A percentile compares a stretch with the other conserved stretches of the same genome.
These are phyloP conservation scores for Eupristina koningsbergeri DNA, from an alignment of 1,140 invertebrate genomes.

Conservation along the genomic window DNA sequence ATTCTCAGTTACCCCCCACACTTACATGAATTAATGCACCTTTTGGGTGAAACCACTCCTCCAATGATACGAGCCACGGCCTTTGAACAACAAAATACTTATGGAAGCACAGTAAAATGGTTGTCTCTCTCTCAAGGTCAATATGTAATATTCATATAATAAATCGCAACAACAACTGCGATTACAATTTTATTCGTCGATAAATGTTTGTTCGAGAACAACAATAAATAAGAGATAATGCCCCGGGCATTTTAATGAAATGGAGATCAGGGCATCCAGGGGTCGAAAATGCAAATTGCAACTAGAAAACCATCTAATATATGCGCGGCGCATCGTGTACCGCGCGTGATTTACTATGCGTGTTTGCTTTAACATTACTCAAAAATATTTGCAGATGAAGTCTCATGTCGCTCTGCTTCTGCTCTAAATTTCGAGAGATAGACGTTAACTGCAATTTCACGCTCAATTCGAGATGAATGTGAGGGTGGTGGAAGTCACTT, in stretches of 20 bases:
- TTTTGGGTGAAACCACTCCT: no score
- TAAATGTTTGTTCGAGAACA: no score
- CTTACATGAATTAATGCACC: no score
- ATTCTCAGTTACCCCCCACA: no score
- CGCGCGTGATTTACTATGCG: not conserved
- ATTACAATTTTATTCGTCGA: no score
- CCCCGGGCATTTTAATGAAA: not conserved
- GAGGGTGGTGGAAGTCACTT: not conserved
- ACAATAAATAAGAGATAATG: no score
- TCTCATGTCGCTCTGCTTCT: not conserved
- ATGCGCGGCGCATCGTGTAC: not conserved
- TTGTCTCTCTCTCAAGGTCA: no score
- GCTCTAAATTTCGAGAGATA: not conserved
- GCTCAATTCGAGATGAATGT: not conserved
- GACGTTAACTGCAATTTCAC: not conserved
- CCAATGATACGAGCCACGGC: no score
- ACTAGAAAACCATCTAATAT: not conserved
- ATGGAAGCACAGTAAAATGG: no score
- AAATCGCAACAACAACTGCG: no score
- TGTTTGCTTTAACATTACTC: not conserved
- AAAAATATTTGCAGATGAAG: not conserved
- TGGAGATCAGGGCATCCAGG: not conserved
- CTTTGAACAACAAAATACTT: no score
- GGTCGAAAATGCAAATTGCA: constrained; percentile 1
- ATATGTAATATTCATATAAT: no score